Evolutionary conservation across 2,888 invertebrate species (phyloP).

Genomic region (Ptilodon capucinus): DNA sequence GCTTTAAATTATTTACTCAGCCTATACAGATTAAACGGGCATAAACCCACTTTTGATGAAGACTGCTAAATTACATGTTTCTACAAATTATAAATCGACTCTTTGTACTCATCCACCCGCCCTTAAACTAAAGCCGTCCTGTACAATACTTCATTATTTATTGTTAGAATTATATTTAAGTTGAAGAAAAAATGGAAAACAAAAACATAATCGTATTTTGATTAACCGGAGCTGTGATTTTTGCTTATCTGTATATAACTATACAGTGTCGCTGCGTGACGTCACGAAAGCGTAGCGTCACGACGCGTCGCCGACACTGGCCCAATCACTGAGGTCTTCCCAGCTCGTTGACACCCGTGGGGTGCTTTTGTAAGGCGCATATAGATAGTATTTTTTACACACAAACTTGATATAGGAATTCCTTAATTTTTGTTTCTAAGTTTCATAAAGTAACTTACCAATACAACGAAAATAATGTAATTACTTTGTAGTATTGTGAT

Average conservation of each 20-base stretch:
- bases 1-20: too few species aligned
- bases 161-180: slow-evolving; percentile 74
- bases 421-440: neutral
- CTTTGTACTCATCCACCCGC: slow-evolving; percentile 53
- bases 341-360: slow-evolving; percentile 25
- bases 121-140: slow-evolving; percentile 66
- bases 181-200: slow-evolving; percentile 63
- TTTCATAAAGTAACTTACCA: neutral
- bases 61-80: too few species aligned
- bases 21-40: too few species aligned
- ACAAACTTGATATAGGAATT: neutral
- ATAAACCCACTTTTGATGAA: too few species aligned
- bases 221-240: slow-evolving; percentile 82
- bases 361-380: slow-evolving; percentile 14
- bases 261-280: slow-evolving; percentile 31
- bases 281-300: slow-evolving; percentile 3
- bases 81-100: neutral
- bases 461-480: neutral
- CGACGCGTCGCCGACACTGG: slow-evolving; percentile 28
- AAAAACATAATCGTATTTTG: slow-evolving; percentile 77
- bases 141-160: slow-evolving; percentile 80
- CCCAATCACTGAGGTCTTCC: slow-evolving; percentile 51
- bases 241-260: slow-evolving; percentile 74
- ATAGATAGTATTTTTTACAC: neutral
- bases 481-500: neutral